Conservation (phyloP, 2,797 vertebrate species). For the Garrulus glandarius region DNA sequence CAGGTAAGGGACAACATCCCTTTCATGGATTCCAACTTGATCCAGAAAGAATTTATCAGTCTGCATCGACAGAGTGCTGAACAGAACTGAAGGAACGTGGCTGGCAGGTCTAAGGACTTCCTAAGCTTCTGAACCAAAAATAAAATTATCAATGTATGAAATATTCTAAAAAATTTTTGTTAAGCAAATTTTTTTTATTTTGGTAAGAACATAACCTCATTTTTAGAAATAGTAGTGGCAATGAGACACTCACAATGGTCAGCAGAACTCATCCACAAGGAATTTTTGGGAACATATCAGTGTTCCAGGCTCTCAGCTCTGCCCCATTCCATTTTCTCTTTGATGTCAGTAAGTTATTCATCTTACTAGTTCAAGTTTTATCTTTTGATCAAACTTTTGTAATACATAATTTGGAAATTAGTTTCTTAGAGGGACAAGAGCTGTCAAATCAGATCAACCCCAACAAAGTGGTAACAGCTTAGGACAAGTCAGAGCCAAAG, state of each 20-base stretch:
- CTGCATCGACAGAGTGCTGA: background rate
- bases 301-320: background rate
- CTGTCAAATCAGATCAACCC: slow-evolving; percentile 37
- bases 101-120: background rate
- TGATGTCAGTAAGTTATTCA: slow-evolving; percentile 7
- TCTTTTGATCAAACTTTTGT: slow-evolving; percentile 10
- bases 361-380: slow-evolving; percentile 23
- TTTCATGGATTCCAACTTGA: background rate
- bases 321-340: background rate
- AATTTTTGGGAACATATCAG: background rate
- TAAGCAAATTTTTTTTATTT: background rate
- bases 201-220: background rate
- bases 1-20: background rate
- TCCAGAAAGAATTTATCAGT: background rate
- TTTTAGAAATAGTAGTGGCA: background rate
- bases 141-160: background rate
- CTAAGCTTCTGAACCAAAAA: background rate
- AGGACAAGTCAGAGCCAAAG: slow-evolving; percentile 29
- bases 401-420: slow-evolving; percentile 15
- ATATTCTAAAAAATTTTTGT: background rate
- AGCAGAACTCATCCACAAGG: background rate
- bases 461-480: background rate
- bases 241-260: background rate
- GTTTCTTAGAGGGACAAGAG: slow-evolving; percentile 45
- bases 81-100: background rate